These are phyloP conservation scores for Beris morrisii DNA, from an alignment of 2,888 invertebrate species.

Conservation along the genomic window DNA sequence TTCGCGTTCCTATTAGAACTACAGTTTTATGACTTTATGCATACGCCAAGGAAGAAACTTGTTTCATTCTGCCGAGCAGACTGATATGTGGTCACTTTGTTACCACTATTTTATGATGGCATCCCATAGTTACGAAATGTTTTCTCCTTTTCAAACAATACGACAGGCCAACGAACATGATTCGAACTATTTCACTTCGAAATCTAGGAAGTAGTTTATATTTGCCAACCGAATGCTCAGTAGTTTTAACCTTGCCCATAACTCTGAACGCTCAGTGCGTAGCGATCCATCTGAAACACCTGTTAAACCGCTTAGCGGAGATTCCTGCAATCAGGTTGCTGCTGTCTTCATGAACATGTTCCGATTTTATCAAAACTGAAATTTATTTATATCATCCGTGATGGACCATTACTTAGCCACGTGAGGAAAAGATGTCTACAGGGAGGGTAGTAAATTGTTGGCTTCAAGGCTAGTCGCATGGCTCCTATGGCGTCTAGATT, in stretches of 20 bases:
- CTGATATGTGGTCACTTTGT: conserved; percentile 28
- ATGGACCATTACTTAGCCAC: conserved; percentile 34
- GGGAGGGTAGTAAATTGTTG: conserved; percentile 2
- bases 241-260: conserved; percentile 22
- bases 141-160: conserved; percentile 24
- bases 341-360: conserved; percentile 26
- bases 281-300: conserved; percentile 35
- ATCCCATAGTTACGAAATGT: conserved; percentile 19
- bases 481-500: conserved; percentile 1
- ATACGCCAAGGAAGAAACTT: conserved; percentile 8
- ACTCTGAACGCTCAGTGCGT: conserved; percentile 21
- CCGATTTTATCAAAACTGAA: conserved; percentile 36
- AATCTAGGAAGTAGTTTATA: conserved; percentile 32
- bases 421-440: background rate
- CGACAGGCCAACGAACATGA: conserved; percentile 14
- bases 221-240: conserved; percentile 29
- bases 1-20: conserved; percentile 27
- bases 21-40: conserved; percentile 30
- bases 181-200: conserved; percentile 24
- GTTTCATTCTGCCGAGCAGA: conserved; percentile 2
- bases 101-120: conserved; percentile 21
- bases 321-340: conserved; percentile 12
- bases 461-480: conserved; percentile 5
- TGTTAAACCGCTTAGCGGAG: conserved; percentile 26
- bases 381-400: conserved; percentile 38